phyloP scores from a whole-genome alignment of 2,113 vertebrate genomes.

The Felis chaus region DNA sequence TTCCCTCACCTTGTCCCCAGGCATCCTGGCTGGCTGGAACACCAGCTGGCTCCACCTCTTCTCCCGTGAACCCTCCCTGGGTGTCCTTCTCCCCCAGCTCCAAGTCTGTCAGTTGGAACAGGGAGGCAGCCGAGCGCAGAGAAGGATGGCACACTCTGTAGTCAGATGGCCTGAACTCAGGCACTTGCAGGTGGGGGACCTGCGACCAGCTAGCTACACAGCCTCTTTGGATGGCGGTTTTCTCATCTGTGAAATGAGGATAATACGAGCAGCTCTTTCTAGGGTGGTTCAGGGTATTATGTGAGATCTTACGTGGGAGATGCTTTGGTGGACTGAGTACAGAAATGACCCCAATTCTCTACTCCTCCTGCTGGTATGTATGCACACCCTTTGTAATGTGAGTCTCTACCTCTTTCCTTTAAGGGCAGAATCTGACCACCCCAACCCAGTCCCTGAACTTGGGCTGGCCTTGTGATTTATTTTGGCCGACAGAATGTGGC shows the following conservation, averaged over 20 bases:
- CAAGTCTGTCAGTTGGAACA: not conserved
- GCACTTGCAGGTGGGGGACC: not conserved
- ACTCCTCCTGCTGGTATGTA: not conserved
- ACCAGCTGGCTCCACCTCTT: not conserved
- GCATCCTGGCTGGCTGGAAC: not conserved
- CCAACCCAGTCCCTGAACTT: not conserved
- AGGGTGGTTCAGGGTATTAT: not conserved
- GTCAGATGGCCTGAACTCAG: not conserved
- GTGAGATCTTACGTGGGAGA: not conserved
- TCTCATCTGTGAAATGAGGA: slow-evolving; percentile 6
- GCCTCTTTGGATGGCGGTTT: not conserved
- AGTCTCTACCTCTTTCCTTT: slow-evolving; percentile 15
- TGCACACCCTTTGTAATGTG: not conserved
- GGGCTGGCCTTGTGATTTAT: not conserved
- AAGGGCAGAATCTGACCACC: not conserved
- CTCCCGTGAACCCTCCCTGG: not conserved
- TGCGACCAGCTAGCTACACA: not conserved
- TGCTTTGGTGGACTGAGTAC: not conserved
- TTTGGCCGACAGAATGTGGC: not conserved
- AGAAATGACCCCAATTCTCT: not conserved
- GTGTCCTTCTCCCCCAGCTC: not conserved
- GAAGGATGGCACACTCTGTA: not conserved
- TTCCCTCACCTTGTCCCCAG: not conserved
- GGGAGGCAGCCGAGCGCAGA: not conserved
- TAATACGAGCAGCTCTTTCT: not conserved